These are phyloP conservation scores for Lates japonicus DNA, from an alignment of 2,797 vertebrate genomes.

Conservation along the genomic window DNA sequence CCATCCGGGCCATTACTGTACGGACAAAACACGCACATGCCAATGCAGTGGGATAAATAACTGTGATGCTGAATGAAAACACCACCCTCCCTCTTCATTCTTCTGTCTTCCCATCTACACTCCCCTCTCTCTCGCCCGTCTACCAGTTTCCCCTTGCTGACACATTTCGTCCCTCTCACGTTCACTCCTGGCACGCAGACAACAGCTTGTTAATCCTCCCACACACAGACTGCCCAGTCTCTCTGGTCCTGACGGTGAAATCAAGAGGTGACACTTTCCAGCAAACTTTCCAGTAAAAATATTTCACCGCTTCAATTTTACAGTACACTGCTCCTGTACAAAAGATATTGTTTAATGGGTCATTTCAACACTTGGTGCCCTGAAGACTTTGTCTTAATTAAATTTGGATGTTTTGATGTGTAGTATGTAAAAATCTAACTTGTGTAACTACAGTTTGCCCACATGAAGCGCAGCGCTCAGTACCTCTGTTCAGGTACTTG, in stretches of 20 bases:
- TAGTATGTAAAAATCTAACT: background rate
- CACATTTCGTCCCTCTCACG: constrained; percentile 32
- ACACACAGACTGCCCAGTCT: constrained; percentile 6
- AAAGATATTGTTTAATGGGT: background rate
- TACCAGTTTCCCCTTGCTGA: constrained; percentile 34
- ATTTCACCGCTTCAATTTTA: background rate
- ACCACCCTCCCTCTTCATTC: constrained; percentile 49
- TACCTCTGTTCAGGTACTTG: too few species aligned
- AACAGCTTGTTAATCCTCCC: constrained; percentile 39
- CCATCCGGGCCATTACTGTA: constrained; percentile 51
- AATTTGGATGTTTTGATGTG: background rate
- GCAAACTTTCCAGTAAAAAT: background rate
- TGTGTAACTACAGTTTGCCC: background rate
- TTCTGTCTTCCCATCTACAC: constrained; percentile 13
- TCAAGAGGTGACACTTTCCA: background rate
- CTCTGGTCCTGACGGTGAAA: constrained; percentile 13
- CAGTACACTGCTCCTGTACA: background rate
- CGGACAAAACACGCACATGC: constrained; percentile 34
- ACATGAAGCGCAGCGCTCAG: too few species aligned
- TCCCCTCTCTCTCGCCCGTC: constrained; percentile 25
- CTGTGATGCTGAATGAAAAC: constrained; percentile 58
- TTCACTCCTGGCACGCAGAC: constrained; percentile 44
- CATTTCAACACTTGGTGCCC: background rate
- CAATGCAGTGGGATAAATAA: constrained; percentile 31
- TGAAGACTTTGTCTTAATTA: background rate